Conservation (phyloP, 2,797 vertebrate species). For the Cryptoblepharus egeriae region DNA sequence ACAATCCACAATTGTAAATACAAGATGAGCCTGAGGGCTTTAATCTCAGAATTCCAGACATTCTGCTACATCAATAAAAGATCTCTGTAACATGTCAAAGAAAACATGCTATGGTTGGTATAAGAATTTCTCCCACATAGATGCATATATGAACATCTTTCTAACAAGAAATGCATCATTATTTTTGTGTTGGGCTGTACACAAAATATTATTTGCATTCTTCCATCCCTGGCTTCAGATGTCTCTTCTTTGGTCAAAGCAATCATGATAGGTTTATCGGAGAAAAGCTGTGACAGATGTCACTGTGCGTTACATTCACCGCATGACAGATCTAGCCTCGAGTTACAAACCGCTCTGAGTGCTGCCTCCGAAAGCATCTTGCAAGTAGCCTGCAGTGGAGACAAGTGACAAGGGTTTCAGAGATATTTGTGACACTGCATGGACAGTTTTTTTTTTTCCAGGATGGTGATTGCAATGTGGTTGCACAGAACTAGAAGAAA, state of each 20-base stretch:
- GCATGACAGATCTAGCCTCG: slow-evolving; percentile 63
- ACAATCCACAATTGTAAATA: no score
- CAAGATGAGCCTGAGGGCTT: background rate
- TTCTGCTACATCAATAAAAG: slow-evolving; percentile 13
- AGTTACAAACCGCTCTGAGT: slow-evolving; percentile 60
- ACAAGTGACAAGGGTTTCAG: slow-evolving; percentile 62
- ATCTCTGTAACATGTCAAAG: slow-evolving; percentile 27
- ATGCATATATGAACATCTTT: slow-evolving; percentile 19
- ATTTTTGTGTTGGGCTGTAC: slow-evolving; percentile 57
- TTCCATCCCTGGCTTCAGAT: slow-evolving; percentile 59
- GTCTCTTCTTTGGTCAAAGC: slow-evolving; percentile 59
- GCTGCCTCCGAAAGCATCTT: slow-evolving; percentile 63
- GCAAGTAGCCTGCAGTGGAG: slow-evolving; percentile 64
- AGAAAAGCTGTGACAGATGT: slow-evolving; percentile 78
- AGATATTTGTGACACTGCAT: slow-evolving; percentile 59
- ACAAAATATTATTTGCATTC: slow-evolving; percentile 72
- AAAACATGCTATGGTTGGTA: slow-evolving; percentile 2
- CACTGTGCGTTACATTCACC: slow-evolving; percentile 70
- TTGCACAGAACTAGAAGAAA: slow-evolving; percentile 47
- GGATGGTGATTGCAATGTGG: slow-evolving; percentile 39
- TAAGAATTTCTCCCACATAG: slow-evolving; percentile 43
- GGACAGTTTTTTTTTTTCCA: background rate
- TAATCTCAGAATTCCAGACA: background rate
- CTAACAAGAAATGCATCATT: slow-evolving; percentile 59
- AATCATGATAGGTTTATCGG: slow-evolving; percentile 59